Evolutionary conservation across 2,797 vertebrate genomes (phyloP).

Genomic region (Acanthurus tractus): DNA sequence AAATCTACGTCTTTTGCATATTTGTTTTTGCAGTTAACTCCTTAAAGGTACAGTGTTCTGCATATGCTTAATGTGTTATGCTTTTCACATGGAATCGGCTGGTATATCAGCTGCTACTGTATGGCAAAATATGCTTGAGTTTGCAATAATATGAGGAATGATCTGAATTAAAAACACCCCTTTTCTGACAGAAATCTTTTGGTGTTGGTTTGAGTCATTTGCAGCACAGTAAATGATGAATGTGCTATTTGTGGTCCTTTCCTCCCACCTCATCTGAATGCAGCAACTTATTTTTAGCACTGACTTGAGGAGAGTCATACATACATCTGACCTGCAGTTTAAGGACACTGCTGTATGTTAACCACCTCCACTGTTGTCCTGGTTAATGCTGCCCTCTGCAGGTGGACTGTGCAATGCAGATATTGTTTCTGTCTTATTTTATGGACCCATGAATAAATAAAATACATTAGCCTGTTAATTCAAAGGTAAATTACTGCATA

Average conservation of each 20-base stretch:
- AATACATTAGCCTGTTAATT: neutral
- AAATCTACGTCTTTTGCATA: constrained; percentile 58
- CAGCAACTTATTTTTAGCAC: neutral
- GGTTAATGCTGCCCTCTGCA: constrained; percentile 49
- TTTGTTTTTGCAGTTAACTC: constrained; percentile 71
- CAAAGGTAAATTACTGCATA: neutral
- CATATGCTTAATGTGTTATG: constrained; percentile 71
- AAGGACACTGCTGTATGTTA: neutral
- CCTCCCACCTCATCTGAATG: neutral
- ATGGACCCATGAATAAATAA: neutral
- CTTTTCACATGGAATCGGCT: constrained; percentile 80
- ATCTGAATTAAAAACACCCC: constrained; percentile 68
- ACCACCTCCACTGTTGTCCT: neutral
- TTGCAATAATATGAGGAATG: constrained; percentile 74
- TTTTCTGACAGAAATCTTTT: constrained; percentile 54
- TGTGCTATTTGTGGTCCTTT: neutral
- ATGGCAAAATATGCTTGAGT: constrained; percentile 70
- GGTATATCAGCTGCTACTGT: constrained; percentile 68
- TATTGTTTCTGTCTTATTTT: neutral
- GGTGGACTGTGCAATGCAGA: neutral
- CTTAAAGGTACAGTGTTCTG: constrained; percentile 84
- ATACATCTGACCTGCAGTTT: neutral
- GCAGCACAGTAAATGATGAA: neutral
- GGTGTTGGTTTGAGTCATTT: constrained; percentile 42
- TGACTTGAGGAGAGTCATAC: neutral